These are phyloP conservation scores for Pinctada fucata DNA, from an alignment of 2,888 invertebrate species.

Conservation along the genomic window DNA sequence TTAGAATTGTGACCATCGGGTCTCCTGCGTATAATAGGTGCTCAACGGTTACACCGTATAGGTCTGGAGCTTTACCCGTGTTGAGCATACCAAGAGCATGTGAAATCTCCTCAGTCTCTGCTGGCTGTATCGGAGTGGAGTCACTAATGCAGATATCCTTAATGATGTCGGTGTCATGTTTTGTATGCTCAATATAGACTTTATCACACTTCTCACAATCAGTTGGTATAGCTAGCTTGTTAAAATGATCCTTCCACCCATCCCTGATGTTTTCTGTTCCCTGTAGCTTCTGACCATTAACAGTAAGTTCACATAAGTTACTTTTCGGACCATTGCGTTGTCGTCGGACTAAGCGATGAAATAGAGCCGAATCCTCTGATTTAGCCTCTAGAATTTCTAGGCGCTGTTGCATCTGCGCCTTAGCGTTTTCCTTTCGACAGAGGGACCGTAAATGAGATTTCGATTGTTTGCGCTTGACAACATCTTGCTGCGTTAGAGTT, in stretches of 20 bases:
- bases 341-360: background rate
- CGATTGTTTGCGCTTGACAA: background rate
- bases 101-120: background rate
- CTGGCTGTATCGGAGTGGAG: too few relatives aligned
- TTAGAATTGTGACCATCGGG: background rate
- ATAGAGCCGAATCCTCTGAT: background rate
- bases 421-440: conserved; percentile 1
- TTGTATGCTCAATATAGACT: background rate
- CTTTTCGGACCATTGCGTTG: background rate
- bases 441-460: background rate
- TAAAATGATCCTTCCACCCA: background rate
- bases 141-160: too few relatives aligned
- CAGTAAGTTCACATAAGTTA: background rate
- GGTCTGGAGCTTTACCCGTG: background rate
- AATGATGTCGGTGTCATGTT: too few relatives aligned
- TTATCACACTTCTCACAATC: background rate
- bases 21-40: background rate
- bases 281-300: background rate
- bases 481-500: too few relatives aligned
- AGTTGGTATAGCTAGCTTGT: background rate
- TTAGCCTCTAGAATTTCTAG: background rate
- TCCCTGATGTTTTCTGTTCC: background rate
- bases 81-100: background rate
- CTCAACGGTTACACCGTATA: background rate
- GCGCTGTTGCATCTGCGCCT: background rate